A percentile compares a stretch with the other conserved stretches of the same genome.
Evolutionary conservation across 2,797 vertebrate genomes (phyloP).

Genomic region (Muscicapa striata): DNA sequence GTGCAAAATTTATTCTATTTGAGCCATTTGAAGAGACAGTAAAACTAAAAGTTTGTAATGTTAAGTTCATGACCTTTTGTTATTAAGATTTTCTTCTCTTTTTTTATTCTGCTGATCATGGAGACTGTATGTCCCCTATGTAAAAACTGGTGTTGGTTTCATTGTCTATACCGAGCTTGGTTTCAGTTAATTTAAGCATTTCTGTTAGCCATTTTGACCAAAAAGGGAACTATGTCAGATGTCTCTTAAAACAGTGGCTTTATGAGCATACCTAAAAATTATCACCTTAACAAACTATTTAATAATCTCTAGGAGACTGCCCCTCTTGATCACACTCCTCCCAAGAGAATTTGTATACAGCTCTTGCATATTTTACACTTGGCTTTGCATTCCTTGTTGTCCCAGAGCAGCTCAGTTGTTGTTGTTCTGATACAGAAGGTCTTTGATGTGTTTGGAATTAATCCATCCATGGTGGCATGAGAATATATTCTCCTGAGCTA

Average conservation of each 20-base stretch:
- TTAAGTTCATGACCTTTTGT: background rate
- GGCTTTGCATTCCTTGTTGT: background rate
- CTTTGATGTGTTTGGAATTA: constrained; percentile 28
- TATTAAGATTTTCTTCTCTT: background rate
- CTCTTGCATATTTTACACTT: background rate
- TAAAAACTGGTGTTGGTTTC: background rate
- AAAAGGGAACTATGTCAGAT: background rate
- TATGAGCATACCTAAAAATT: background rate
- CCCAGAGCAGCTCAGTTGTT: background rate
- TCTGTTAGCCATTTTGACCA: background rate
- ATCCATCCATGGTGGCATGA: background rate
- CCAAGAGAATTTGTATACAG: background rate
- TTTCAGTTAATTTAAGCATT: background rate
- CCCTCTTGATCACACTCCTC: fast-evolving
- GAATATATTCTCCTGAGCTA: background rate
- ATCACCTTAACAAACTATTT: background rate
- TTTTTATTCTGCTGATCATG: background rate
- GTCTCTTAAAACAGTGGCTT: background rate
- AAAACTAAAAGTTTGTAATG: background rate
- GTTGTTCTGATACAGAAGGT: background rate
- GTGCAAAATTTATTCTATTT: background rate
- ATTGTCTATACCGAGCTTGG: background rate
- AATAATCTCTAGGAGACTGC: background rate
- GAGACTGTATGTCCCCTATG: background rate
- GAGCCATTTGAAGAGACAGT: background rate